phyloP scores from a whole-genome alignment of 1,140 invertebrate species.

The Prorops nasuta region DNA sequence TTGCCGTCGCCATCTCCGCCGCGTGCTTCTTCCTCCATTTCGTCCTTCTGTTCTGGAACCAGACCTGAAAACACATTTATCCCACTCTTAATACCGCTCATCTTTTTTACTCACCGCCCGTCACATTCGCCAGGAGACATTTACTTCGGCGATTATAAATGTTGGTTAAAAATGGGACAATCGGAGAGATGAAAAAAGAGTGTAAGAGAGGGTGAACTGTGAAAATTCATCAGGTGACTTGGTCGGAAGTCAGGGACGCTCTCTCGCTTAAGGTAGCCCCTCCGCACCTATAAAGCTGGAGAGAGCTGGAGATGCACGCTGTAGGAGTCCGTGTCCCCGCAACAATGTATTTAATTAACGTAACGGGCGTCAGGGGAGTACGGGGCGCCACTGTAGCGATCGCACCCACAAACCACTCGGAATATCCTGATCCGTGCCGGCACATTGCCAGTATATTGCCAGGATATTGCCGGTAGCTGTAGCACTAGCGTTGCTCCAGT shows the following conservation, averaged over 20 bases:
- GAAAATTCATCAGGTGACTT: too few species aligned
- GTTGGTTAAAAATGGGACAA: too few species aligned
- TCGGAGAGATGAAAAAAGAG: too few species aligned
- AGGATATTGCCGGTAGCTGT: constrained; percentile 10
- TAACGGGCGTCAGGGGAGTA: constrained; percentile 51
- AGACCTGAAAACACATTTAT: constrained; percentile 75
- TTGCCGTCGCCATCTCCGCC: constrained; percentile 97
- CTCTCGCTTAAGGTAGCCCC: constrained; percentile 29
- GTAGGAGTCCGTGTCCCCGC: constrained; percentile 48
- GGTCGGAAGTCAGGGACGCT: too few species aligned
- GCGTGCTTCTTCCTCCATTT: constrained; percentile 99
- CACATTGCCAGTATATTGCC: too few species aligned
- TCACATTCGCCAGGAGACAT: too few species aligned
- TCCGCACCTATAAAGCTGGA: constrained; percentile 43
- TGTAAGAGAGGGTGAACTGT: too few species aligned
- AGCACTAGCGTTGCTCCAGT: constrained; percentile 9
- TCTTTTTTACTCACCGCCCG: too few species aligned
- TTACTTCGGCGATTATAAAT: too few species aligned
- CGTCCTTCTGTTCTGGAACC: constrained; percentile 99
- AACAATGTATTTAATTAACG: constrained; percentile 60
- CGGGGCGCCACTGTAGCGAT: constrained; percentile 42
- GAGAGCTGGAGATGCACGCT: constrained; percentile 35
- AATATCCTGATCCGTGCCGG: constrained; percentile 32
- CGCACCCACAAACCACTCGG: constrained; percentile 46
- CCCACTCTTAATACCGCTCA: not conserved